A percentile compares a stretch with the other conserved stretches of the same genome.
Evolutionary conservation across 2,888 invertebrate genomes (phyloP).

Genomic region (Chirona hameri): DNA sequence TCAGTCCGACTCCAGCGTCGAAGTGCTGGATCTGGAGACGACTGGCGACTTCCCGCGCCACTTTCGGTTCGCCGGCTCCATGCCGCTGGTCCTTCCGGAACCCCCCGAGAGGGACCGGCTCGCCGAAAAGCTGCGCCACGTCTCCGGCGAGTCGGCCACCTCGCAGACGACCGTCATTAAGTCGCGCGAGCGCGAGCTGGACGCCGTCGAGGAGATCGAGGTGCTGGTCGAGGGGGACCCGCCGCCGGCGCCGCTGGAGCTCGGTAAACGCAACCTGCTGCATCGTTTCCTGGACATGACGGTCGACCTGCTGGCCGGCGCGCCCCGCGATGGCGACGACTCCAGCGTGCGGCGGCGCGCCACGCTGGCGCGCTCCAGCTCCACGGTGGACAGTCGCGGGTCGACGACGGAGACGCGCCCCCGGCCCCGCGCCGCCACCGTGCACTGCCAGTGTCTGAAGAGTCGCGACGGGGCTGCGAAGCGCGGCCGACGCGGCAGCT

Average conservation of each 20-base stretch:
- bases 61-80: not conserved
- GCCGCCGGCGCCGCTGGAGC: not conserved
- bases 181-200: not conserved
- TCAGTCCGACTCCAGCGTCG: not conserved
- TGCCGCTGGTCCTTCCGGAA: not conserved
- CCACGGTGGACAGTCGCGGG: not conserved
- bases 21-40: slow-evolving; percentile 3
- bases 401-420: not conserved
- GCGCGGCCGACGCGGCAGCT: too few relatives aligned
- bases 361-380: not conserved
- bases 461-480: not conserved
- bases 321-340: not conserved
- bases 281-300: slow-evolving; percentile 1
- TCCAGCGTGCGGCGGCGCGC: not conserved
- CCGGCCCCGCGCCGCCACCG: not conserved
- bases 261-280: not conserved
- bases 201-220: not conserved
- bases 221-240: not conserved
- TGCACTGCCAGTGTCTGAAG: not conserved
- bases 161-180: not conserved
- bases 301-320: not conserved
- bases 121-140: not conserved
- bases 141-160: not conserved
- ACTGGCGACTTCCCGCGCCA: slow-evolving; percentile 4
- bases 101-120: not conserved